A percentile compares a stretch with the other conserved stretches of the same genome.
Evolutionary conservation across 2,113 vertebrate species (phyloP).

Genomic region (Abramis brama): DNA sequence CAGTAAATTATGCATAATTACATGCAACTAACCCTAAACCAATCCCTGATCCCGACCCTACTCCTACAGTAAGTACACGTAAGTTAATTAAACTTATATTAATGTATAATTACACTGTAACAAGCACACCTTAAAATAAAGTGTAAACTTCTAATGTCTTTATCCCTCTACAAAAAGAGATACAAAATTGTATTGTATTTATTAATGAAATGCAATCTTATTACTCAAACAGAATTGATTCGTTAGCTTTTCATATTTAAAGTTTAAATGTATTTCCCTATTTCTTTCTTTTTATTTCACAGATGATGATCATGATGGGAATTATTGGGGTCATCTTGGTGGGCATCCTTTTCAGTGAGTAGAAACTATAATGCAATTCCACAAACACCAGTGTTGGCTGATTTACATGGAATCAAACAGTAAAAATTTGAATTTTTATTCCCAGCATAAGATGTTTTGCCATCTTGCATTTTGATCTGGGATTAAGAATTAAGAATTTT

Average conservation of each 20-base stretch:
- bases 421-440: neutral
- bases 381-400: neutral
- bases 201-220: neutral
- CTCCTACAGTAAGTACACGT: too few species aligned
- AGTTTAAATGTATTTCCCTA: too few species aligned
- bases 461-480: neutral
- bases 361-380: neutral
- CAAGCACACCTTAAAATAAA: too few species aligned
- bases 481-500: neutral
- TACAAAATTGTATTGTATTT: neutral
- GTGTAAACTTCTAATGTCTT: too few species aligned
- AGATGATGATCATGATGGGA: conserved; percentile 96
- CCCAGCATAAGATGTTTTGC: neutral
- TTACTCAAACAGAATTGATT: neutral
- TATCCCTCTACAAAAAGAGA: too few species aligned
- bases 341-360: conserved; percentile 89
- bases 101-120: too few species aligned
- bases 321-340: conserved; percentile 82
- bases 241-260: neutral
- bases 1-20: too few species aligned
- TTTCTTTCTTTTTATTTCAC: conserved; percentile 31
- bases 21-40: too few species aligned
- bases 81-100: too few species aligned
- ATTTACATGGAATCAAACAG: neutral
- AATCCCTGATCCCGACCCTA: too few species aligned